phyloP scores from a whole-genome alignment of 2,888 invertebrate species.

The Eristalinus sepulchralis region DNA sequence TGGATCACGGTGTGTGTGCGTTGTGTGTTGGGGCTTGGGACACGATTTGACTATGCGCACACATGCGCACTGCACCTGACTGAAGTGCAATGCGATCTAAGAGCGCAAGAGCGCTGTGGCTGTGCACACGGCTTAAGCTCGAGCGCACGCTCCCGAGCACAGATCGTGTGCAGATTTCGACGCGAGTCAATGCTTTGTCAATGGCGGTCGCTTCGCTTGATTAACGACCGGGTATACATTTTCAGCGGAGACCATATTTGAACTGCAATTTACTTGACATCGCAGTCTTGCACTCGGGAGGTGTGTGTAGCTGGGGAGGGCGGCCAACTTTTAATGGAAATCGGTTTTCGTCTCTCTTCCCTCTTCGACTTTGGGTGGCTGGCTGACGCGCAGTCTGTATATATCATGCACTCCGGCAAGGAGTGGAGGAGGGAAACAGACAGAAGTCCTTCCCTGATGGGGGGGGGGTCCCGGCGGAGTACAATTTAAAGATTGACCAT shows the following conservation, averaged over 20 bases:
- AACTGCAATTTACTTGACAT: constrained; percentile 52
- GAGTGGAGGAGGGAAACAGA: too few species aligned
- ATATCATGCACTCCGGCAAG: constrained; percentile 53
- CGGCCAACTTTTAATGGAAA: constrained; percentile 19
- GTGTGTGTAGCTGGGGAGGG: constrained; percentile 1
- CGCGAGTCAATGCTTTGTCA: constrained; percentile 33
- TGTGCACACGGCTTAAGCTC: constrained; percentile 10
- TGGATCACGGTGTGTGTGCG: constrained; percentile 59
- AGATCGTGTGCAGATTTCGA: constrained; percentile 36
- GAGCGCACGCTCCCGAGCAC: not conserved
- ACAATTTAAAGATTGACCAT: too few species aligned
- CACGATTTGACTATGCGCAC: constrained; percentile 30
- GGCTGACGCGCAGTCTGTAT: constrained; percentile 50
- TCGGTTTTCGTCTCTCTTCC: not conserved
- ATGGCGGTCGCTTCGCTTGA: constrained; percentile 61
- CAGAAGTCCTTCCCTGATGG: too few species aligned
- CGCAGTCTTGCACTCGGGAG: not conserved
- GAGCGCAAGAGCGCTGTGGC: not conserved
- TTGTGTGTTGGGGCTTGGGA: constrained; percentile 8
- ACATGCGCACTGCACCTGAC: constrained; percentile 15
- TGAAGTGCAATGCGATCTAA: constrained; percentile 44
- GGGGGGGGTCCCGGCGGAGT: too few species aligned
- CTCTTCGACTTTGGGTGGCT: constrained; percentile 13
- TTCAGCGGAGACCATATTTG: constrained; percentile 45
- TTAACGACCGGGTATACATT: constrained; percentile 56